Percentiles rank a stretch among this genome's conserved stretches.
Conservation (phyloP, 2,888 invertebrate genomes). For the Mylabris sibirica region DNA sequence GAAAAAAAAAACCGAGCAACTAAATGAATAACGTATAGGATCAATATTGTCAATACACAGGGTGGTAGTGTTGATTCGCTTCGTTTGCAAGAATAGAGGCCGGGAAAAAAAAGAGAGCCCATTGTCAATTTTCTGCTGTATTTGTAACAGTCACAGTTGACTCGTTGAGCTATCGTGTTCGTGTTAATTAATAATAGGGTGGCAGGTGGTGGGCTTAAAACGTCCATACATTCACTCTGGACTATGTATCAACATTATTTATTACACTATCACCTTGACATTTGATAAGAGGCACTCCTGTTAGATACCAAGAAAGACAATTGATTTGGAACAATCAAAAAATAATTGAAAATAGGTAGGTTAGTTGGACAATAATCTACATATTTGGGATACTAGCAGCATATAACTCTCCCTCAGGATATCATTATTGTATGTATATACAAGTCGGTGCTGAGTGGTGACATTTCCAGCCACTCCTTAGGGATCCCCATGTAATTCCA, state of each 20-base stretch:
- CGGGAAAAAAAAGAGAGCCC: constrained; percentile 37
- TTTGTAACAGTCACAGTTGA: constrained; percentile 41
- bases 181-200: constrained; percentile 55
- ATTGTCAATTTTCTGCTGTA: constrained; percentile 43
- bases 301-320: constrained; percentile 10
- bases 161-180: constrained; percentile 46
- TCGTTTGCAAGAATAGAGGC: background rate
- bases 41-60: constrained; percentile 11
- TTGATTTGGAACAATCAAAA: background rate
- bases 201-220: constrained; percentile 51
- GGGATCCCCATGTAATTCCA: constrained; percentile 60
- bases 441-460: constrained; percentile 60
- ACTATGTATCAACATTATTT: constrained; percentile 56
- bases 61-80: constrained; percentile 1
- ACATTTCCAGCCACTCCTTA: constrained; percentile 58
- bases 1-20: background rate
- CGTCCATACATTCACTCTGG: constrained; percentile 50
- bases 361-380: constrained; percentile 15
- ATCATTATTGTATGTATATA: constrained; percentile 60
- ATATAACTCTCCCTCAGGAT: constrained; percentile 55
- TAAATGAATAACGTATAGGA: constrained; percentile 5
- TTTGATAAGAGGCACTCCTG: constrained; percentile 42
- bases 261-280: constrained; percentile 45
- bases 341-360: background rate
- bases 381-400: no score